Base-by-base conservation (phyloP, 2,888 invertebrate species). In the Trimorus sp. region DNA sequence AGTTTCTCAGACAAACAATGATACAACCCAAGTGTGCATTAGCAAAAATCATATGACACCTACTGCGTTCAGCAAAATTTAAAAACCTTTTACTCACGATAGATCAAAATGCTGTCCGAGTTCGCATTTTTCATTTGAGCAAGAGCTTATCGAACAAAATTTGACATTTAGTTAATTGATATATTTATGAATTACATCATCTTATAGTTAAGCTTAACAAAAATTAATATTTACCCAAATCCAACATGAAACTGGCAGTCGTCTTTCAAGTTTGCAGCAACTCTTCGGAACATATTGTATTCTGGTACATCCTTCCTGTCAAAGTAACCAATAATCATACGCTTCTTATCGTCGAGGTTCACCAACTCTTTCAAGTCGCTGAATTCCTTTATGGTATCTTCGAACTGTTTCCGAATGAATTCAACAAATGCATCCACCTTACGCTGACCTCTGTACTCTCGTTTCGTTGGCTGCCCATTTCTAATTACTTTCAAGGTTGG, bases 401-500 rank as follows among this genome's bases (percentile, higher is more conserved):
- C 96, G 48, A 99, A 91, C 90, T 99, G 98, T 85, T 98, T 97
- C 86, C 95, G 95, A 26, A 99, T 95, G 92, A 97, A 99, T 63
- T 95, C 95, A 1, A 96, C 93, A 89, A 99, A 96, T 0, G 99
- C 98, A 71, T 99, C 98, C 0, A 94, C 95, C 12, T 98, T 98
- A 69, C 99, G 94, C 89, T 96, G 95, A 0, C 95, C 99, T 89
- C 99, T 94, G 88, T 97, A 98, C 90, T 98, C 98, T 84, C 96
- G 94, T 90, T 98, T 98, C 12, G 96, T 95, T n/a, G 97, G 95
- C 88, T 97, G 95, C 0, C 98, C 98, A 93, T 98, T 98, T 66
- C 97, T 94, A 86, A 99, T 96, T 16, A 99, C 92, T 93, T 99
- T 99, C 75, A 99, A 92, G 6, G 99, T 99, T 7, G 99, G 99